Base-by-base conservation (phyloP, 2,113 vertebrate genomes). In the Brachyhypopomus gauderio region DNA sequence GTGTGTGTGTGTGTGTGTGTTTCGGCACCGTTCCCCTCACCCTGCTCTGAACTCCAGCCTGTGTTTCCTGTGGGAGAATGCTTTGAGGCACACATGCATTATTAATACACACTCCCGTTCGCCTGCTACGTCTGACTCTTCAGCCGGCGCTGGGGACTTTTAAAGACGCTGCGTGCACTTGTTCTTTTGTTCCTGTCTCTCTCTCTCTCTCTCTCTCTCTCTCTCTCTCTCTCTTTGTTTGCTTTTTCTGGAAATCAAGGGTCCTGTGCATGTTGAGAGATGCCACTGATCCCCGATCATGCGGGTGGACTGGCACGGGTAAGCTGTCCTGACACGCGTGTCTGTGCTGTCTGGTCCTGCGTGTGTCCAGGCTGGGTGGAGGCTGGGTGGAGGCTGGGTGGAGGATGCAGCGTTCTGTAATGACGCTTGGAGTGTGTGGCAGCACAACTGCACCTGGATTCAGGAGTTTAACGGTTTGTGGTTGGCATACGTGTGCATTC, bases 11-110 rank as follows among this genome's bases (percentile, higher is more conserved):
- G 12, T 52, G 9, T 52, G 9, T 52, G 9, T 52, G 11, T 52
- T 2, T 4, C 59, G 4, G 45, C 22, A 72, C 85, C 87, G 89
- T 82, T 92, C 91, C 89, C 86, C 86, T 92, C 91, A 93, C 92
- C 91, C 88, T 73, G 86, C 66, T 80, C 86, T 93, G 91, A 93
- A 93, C 91, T 90, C 85, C 86, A 84, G 88, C 87, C 89, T 14
- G 85, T 77, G 89, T 86, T 93, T 91, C 90, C 89, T 90, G 89
- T 86, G 89, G 86, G 88, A 78, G 77, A 86, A 81, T 77, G 89
- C 91, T 92, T 91, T 92, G 90, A 92, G 89, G 89, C 89, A 90
- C 87, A 88, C 91, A 91, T 93, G 89, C 93, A 92, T 93, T 93
- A 92, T 93, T 93, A 91, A 94, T 91, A 89, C 63, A 52, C 64